phyloP scores from a whole-genome alignment of 2,113 vertebrate species.

The Jaculus jaculus region DNA sequence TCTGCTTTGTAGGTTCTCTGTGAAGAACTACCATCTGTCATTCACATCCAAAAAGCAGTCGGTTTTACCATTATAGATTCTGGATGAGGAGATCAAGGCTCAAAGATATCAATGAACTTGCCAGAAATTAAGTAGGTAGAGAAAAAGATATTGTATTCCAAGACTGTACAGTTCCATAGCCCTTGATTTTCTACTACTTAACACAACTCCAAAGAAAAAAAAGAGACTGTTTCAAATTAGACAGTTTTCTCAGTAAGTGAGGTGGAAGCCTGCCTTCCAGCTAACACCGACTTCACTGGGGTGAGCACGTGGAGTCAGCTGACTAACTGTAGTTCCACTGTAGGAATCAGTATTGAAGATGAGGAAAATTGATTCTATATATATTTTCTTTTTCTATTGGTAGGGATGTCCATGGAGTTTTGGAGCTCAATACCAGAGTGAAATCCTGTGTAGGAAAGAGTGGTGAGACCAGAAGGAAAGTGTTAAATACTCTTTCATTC shows the following conservation, averaged over 20 bases:
- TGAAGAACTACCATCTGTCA: background rate
- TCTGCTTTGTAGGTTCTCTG: fast-evolving
- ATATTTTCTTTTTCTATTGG: too few relatives aligned
- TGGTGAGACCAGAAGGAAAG: too few relatives aligned
- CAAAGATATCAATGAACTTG: background rate
- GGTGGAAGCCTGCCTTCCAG: background rate
- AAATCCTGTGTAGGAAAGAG: fast-evolving
- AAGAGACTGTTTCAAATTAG: background rate
- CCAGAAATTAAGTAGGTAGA: background rate
- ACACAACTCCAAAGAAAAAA: background rate
- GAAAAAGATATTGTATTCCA: background rate
- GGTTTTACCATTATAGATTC: background rate
- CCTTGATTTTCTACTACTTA: background rate
- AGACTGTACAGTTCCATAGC: background rate
- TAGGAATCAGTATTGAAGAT: background rate
- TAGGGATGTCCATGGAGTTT: too few relatives aligned
- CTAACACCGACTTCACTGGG: background rate
- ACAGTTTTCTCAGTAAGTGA: background rate
- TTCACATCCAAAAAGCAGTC: background rate
- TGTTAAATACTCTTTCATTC: background rate
- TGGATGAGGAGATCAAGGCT: background rate
- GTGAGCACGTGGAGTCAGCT: fast-evolving
- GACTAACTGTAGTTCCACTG: too few relatives aligned
- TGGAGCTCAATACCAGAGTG: background rate
- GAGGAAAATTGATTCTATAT: background rate